Base-by-base conservation (phyloP, 2,113 vertebrate genomes). In the Sebastes fasciatus region DNA sequence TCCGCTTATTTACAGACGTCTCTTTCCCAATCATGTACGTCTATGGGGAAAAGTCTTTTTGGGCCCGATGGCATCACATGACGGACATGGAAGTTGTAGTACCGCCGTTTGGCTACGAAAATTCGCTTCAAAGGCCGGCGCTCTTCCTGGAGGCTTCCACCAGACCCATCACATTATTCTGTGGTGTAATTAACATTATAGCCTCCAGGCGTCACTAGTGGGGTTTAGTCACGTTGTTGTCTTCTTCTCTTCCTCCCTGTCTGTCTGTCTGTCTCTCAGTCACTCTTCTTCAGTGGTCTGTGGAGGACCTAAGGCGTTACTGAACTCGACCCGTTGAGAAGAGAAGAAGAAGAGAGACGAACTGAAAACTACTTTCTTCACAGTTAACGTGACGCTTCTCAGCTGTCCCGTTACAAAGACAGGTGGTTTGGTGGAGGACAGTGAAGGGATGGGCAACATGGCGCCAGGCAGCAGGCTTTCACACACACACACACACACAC, bases 381-480 rank as follows among this genome's bases (percentile, higher is more conserved):
- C 69, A 87, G 61, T 67, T 55, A 85, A 87, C 74, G 77, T 40
- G 69, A 91, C 83, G 89, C 65, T 86, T 87, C 86, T 89, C 82
- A 85, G 66, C 88, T 90, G 86, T 92, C 88, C 49, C 80, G 84
- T 83, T 87, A 79, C 26, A 87, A 34, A 78, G 82, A 89, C 76
- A 69, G 69, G 79, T 61, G 12, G 77, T 74, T 76, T 80, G 87
- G 61, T 46, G 73, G 51, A 86, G 60, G 61, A 84, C 54, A 88
- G 82, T 7, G 40, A 70, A 88, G 81, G 83, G 83, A 34, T 83
- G 93, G 94, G 94, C 91, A 92, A 85, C 77, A 93, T 81, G 94
- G 94, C 89, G 80, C 94, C 95, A 95, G 87, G 72, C 62, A 92
- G 86, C 86, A 82, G 69, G 81, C 80, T 85, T 74, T 80, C 52